These are phyloP conservation scores for Montipora sp. DNA, from an alignment of 64 coral and sea anemone genomes.

Conservation along the genomic window DNA sequence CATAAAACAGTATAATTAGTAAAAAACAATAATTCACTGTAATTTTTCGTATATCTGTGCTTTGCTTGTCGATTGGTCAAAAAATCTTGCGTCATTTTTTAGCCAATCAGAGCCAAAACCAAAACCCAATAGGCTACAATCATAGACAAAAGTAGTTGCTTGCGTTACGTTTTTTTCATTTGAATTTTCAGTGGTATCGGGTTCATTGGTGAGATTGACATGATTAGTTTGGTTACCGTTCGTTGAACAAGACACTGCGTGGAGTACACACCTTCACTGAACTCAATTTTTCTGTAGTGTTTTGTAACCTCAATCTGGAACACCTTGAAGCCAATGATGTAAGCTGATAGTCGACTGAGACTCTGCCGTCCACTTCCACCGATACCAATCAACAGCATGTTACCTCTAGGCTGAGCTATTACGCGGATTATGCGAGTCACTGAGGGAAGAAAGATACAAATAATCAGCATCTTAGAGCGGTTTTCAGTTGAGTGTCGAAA, in stretches of 20 bases:
- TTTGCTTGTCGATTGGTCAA: no score
- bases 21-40: not conserved
- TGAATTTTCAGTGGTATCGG: no score
- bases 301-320: conserved; percentile 99
- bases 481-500: no score
- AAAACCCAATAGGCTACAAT: no score
- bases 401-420: conserved; percentile 94
- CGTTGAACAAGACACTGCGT: not conserved
- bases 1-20: not conserved
- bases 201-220: no score
- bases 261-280: conserved; percentile 88
- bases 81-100: no score
- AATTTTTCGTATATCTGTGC: no score
- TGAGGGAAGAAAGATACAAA: conserved; percentile 1
- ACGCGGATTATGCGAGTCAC: conserved; percentile 96
- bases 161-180: no score
- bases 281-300: conserved; percentile 95
- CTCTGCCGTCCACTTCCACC: conserved; percentile 97
- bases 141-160: no score
- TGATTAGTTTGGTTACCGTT: not conserved
- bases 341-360: conserved; percentile 82
- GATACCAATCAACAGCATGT: conserved; percentile 98
- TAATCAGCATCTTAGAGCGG: not conserved
- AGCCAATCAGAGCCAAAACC: no score
- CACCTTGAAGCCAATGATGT: conserved; percentile 98